These are phyloP conservation scores for Edolisoma coerulescens DNA, from an alignment of 2,113 vertebrate species.

Conservation along the genomic window DNA sequence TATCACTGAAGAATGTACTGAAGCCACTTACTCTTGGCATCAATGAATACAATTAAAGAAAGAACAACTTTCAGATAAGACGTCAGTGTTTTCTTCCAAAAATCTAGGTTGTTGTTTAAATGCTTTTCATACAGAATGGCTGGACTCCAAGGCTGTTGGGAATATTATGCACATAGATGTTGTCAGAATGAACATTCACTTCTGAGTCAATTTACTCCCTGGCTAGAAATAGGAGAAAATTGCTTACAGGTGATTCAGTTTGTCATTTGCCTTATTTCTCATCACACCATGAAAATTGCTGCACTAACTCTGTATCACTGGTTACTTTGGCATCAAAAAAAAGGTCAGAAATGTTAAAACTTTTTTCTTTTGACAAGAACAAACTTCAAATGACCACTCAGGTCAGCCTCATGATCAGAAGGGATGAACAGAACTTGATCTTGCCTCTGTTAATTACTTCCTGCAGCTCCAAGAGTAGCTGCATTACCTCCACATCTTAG, in stretches of 20 bases:
- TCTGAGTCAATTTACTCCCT: slow-evolving; percentile 13
- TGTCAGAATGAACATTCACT: not conserved
- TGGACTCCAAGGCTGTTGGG: not conserved
- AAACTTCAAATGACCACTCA: not conserved
- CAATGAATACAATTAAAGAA: not conserved
- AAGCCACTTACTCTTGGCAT: not conserved
- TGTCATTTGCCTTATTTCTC: slow-evolving; percentile 38
- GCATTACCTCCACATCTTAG: not conserved
- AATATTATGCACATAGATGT: not conserved
- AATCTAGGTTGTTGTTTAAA: not conserved
- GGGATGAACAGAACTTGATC: not conserved
- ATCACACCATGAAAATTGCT: not conserved
- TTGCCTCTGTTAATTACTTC: not conserved
- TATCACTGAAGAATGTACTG: not conserved
- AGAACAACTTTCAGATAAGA: not conserved
- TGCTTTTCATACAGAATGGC: not conserved
- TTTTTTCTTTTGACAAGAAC: not conserved
- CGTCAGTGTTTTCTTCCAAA: not conserved
- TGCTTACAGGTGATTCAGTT: slow-evolving; percentile 24
- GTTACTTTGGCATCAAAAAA: not conserved
- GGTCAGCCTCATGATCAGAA: not conserved
- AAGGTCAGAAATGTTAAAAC: not conserved
- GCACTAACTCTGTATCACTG: not conserved
- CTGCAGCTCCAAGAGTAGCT: not conserved
- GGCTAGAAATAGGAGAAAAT: not conserved